Evolutionary conservation across 2,797 vertebrate species (phyloP).

Genomic region (Pipistrellus kuhlii): DNA sequence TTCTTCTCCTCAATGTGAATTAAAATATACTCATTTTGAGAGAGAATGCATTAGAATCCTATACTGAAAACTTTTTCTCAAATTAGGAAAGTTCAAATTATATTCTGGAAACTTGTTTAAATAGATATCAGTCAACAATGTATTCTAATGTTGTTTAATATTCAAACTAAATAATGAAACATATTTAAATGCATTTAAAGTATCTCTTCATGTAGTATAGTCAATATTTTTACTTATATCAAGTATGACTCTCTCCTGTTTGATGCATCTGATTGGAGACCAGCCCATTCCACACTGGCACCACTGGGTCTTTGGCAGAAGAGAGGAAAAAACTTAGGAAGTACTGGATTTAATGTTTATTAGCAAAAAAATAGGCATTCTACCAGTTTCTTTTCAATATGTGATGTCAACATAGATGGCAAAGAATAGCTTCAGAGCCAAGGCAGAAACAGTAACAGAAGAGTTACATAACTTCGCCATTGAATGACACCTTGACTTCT

Average conservation of each 20-base stretch:
- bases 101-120: not conserved
- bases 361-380: not conserved
- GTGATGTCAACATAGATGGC: not conserved
- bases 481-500: not conserved
- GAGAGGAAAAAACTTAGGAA: not conserved
- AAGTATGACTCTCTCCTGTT: not conserved
- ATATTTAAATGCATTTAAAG: not conserved
- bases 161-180: not conserved
- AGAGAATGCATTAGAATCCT: not conserved
- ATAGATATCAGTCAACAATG: not conserved
- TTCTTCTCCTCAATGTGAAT: not conserved
- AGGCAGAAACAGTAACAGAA: not conserved
- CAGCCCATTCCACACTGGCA: not conserved
- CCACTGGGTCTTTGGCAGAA: not conserved
- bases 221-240: not conserved
- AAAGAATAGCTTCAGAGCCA: not conserved
- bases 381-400: not conserved
- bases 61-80: not conserved
- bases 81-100: constrained; percentile 1
- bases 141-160: not conserved
- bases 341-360: not conserved
- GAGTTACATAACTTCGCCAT: not conserved
- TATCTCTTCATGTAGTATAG: not conserved
- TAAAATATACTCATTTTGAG: not conserved
- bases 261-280: not conserved